A percentile compares a stretch with the other conserved stretches of the same genome.
These are phyloP conservation scores for Nephrotoma flavescens DNA, from an alignment of 2,888 invertebrate genomes.

Conservation along the genomic window DNA sequence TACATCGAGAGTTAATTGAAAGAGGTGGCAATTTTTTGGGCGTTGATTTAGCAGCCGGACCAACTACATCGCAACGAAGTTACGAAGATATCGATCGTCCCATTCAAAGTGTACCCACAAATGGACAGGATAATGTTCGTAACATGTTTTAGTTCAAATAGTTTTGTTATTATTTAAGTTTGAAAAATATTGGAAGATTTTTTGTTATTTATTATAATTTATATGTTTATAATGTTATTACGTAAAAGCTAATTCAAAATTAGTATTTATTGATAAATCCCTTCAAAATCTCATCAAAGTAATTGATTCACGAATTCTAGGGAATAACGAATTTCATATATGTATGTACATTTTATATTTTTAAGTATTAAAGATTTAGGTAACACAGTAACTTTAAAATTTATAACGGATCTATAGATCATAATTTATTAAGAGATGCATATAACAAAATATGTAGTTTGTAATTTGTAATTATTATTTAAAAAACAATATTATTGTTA, in stretches of 20 bases:
- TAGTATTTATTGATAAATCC: neutral
- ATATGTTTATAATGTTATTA: neutral
- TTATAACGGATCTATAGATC: too few relatives aligned
- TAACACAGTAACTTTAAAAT: neutral
- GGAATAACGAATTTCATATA: too few relatives aligned
- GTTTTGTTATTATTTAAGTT: neutral
- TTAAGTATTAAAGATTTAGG: neutral
- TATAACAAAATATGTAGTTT: neutral
- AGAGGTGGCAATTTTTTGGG: constrained; percentile 25
- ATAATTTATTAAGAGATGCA: too few relatives aligned
- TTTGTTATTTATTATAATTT: neutral
- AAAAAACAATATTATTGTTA: neutral
- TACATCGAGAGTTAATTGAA: constrained; percentile 28
- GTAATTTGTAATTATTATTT: neutral
- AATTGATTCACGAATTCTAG: neutral
- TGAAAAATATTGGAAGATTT: neutral
- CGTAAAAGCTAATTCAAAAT: neutral
- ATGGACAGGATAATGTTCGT: constrained; percentile 16
- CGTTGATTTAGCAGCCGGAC: constrained; percentile 14
- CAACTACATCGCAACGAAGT: constrained; percentile 28
- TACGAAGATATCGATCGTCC: constrained; percentile 32
- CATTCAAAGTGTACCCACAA: constrained; percentile 27
- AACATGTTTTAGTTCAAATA: neutral
- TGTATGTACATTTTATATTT: neutral
- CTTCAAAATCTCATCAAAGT: neutral